These are phyloP conservation scores for Cloeon dipterum DNA, from an alignment of 2,888 invertebrate genomes.

Conservation along the genomic window DNA sequence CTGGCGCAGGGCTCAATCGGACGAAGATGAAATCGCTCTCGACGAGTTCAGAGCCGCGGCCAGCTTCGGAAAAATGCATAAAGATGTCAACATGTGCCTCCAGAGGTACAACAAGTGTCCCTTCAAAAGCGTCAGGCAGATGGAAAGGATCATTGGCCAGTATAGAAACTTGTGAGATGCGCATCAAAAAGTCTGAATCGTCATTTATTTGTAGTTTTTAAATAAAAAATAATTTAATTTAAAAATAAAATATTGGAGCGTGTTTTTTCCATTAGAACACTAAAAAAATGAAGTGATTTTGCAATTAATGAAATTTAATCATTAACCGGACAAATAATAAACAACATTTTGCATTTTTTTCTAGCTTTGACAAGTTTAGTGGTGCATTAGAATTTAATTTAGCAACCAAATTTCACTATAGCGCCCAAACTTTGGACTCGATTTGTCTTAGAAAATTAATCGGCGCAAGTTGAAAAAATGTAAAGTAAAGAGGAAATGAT, in stretches of 20 bases:
- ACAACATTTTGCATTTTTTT: too few species aligned
- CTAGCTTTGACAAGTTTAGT: too few species aligned
- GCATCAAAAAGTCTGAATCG: not conserved
- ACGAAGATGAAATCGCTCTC: not conserved
- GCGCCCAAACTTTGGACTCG: too few species aligned
- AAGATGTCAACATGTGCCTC: not conserved
- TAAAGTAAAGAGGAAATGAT: too few species aligned
- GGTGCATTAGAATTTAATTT: too few species aligned
- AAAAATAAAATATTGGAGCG: conserved; percentile 13
- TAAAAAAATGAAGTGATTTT: not conserved
- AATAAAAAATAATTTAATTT: too few species aligned
- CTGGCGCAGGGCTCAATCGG: not conserved
- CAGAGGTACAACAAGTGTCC: not conserved
- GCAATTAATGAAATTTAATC: too few species aligned
- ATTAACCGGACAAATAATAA: too few species aligned
- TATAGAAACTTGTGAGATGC: not conserved
- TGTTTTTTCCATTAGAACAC: not conserved
- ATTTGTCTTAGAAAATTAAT: too few species aligned
- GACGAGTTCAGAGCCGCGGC: not conserved
- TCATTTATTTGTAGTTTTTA: not conserved
- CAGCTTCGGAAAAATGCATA: not conserved
- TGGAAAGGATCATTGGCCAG: not conserved
- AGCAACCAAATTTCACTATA: too few species aligned
- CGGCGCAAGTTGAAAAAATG: too few species aligned
- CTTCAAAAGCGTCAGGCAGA: not conserved